Percentiles rank a stretch among this genome's conserved stretches.
phyloP scores from a whole-genome alignment of 2,113 vertebrate genomes.

The Saimiri boliviensis region DNA sequence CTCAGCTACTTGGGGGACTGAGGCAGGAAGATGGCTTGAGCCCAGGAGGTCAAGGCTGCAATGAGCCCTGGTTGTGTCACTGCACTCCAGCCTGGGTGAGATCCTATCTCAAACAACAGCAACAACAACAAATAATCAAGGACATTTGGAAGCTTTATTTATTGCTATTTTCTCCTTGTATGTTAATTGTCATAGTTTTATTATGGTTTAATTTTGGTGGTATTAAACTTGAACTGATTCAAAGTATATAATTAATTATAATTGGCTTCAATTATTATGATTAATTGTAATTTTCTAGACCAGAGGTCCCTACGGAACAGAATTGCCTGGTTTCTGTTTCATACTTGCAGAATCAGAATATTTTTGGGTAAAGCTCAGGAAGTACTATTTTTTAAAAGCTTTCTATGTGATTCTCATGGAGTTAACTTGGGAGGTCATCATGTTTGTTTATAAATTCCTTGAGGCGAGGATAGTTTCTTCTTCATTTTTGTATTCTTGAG shows the following conservation, averaged over 20 bases:
- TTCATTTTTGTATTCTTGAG: constrained; percentile 10
- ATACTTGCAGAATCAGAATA: neutral
- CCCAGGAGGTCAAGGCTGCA: too few species aligned
- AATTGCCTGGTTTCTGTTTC: neutral
- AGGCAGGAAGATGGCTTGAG: too few species aligned
- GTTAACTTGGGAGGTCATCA: neutral
- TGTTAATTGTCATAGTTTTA: neutral
- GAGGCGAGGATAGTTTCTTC: neutral
- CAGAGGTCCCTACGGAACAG: neutral
- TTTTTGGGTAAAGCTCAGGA: neutral
- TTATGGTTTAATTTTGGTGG: neutral
- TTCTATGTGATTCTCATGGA: neutral
- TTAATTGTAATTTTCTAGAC: neutral
- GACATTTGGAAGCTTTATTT: neutral
- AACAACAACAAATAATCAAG: neutral
- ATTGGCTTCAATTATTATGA: neutral
- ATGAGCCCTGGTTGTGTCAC: too few species aligned
- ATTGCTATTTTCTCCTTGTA: neutral
- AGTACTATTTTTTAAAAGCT: neutral
- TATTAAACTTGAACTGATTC: neutral
- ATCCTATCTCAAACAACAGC: too few species aligned
- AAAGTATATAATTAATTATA: constrained; percentile 9
- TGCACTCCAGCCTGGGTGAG: too few species aligned
- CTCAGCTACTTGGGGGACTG: too few species aligned
- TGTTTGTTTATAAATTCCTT: neutral